Percentiles rank a stretch among this genome's conserved stretches.
phyloP scores from a whole-genome alignment of 1,140 invertebrate genomes.

The Chlorops oryzae region DNA sequence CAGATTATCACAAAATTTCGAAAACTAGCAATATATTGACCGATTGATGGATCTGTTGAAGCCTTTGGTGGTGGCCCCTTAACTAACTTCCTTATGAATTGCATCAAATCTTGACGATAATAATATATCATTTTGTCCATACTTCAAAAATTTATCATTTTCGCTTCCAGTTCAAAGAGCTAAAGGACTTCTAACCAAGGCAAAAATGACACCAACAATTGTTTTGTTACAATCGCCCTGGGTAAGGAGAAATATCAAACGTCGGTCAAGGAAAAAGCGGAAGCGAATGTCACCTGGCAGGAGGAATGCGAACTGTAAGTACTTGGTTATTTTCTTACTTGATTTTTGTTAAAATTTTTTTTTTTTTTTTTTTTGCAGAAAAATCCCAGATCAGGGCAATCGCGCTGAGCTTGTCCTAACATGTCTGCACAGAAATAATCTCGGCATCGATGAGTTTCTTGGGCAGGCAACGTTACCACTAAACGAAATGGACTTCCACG shows the following conservation, averaged over 20 bases:
- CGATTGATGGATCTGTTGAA: background rate
- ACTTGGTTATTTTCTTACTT: background rate
- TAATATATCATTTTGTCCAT: background rate
- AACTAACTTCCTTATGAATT: no score
- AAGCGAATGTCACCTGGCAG: conserved; percentile 80
- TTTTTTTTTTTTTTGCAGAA: conserved; percentile 47
- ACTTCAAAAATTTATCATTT: background rate
- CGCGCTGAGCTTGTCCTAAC: conserved; percentile 79
- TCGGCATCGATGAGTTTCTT: conserved; percentile 90
- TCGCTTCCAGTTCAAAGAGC: conserved; percentile 65
- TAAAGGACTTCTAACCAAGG: conserved; percentile 77
- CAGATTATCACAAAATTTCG: no score
- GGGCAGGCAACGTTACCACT: conserved; percentile 77
- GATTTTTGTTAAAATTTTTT: conserved; percentile 5
- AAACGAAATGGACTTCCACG: conserved; percentile 82
- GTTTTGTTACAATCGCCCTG: conserved; percentile 88
- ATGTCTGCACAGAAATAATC: conserved; percentile 78
- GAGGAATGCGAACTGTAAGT: conserved; percentile 92
- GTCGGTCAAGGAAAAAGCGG: conserved; percentile 84
- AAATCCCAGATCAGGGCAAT: conserved; percentile 81
- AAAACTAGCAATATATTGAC: conserved; percentile 15
- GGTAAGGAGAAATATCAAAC: conserved; percentile 96
- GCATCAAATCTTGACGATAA: conserved; percentile 6
- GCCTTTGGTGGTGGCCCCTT: background rate
- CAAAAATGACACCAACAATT: conserved; percentile 89